phyloP scores from a whole-genome alignment of 2,113 vertebrate genomes.

The Emydura subglobosa region DNA sequence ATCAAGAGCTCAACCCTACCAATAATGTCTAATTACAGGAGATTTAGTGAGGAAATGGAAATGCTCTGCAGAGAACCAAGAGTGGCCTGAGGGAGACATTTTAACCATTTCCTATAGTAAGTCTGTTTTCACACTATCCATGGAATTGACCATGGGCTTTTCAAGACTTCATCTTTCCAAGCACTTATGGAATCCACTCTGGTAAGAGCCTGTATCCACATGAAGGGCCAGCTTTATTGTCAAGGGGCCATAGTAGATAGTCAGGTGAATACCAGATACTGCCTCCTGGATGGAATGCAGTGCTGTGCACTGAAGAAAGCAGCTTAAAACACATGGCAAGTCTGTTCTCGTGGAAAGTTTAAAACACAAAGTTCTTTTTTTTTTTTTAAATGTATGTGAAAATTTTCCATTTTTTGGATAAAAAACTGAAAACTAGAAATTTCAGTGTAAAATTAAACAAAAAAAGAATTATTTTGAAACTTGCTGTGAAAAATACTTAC shows the following conservation, averaged over 20 bases:
- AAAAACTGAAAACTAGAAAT: background rate
- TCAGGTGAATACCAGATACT: background rate
- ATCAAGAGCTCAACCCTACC: background rate
- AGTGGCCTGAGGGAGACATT: background rate
- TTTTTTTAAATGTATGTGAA: background rate
- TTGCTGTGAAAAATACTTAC: background rate
- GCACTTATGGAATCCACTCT: background rate
- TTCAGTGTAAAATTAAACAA: background rate
- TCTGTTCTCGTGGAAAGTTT: background rate
- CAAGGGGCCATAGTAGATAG: background rate
- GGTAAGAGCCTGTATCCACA: constrained; percentile 19
- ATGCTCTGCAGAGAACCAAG: background rate
- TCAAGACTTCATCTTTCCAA: background rate
- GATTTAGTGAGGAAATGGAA: background rate
- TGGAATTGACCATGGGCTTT: background rate
- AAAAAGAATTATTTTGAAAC: background rate
- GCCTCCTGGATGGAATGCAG: background rate
- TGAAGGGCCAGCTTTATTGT: constrained; percentile 10
- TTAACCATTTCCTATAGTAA: background rate
- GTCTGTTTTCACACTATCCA: background rate
- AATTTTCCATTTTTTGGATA: background rate
- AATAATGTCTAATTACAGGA: background rate
- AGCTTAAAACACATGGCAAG: fast-evolving
- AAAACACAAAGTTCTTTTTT: background rate
- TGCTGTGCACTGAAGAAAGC: background rate